Percentiles rank a stretch among this genome's conserved stretches.
These are phyloP conservation scores for Perca flavescens DNA, from an alignment of 2,113 vertebrate species.

Conservation along the genomic window DNA sequence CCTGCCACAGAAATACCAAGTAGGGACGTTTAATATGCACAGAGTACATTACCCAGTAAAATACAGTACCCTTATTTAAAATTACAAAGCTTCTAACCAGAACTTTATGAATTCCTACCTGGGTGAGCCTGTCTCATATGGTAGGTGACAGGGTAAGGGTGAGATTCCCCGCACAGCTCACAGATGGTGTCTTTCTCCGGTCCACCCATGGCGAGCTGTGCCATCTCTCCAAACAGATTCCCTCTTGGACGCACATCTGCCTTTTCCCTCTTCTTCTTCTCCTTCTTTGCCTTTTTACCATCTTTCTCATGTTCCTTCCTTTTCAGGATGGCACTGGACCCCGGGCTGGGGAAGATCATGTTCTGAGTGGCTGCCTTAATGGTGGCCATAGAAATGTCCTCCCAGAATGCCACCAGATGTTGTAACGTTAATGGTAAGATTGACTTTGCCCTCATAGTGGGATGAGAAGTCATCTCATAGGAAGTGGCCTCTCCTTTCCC, in stretches of 20 bases:
- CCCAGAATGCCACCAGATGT: conserved; percentile 98
- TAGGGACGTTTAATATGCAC: neutral
- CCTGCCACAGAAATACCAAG: conserved; percentile 79
- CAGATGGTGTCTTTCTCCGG: conserved; percentile 99
- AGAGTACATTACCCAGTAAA: neutral
- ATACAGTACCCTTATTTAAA: neutral
- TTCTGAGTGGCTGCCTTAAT: conserved; percentile 99
- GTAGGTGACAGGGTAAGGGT: conserved; percentile 98
- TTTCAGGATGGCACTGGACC: conserved; percentile 96
- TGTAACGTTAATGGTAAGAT: conserved; percentile 95
- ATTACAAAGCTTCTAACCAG: neutral
- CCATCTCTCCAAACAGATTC: conserved; percentile 99
- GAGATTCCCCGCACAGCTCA: conserved; percentile 97
- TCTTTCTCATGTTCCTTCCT: conserved; percentile 98
- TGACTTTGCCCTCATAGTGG: conserved; percentile 89
- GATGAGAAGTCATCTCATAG: conserved; percentile 89
- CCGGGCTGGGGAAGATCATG: conserved; percentile 99
- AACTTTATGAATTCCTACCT: conserved; percentile 82
- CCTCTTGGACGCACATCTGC: conserved; percentile 94
- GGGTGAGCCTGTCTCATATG: conserved; percentile 99
- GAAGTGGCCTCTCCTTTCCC: conserved; percentile 88
- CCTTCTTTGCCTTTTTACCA: conserved; percentile 94
- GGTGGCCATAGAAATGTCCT: conserved; percentile 97
- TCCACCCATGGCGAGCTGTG: conserved; percentile 96
- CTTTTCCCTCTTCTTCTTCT: conserved; percentile 99